A percentile compares a stretch with the other conserved stretches of the same genome.
Evolutionary conservation across 2,113 vertebrate genomes (phyloP).

Genomic region (Sphyrna mokarran): DNA sequence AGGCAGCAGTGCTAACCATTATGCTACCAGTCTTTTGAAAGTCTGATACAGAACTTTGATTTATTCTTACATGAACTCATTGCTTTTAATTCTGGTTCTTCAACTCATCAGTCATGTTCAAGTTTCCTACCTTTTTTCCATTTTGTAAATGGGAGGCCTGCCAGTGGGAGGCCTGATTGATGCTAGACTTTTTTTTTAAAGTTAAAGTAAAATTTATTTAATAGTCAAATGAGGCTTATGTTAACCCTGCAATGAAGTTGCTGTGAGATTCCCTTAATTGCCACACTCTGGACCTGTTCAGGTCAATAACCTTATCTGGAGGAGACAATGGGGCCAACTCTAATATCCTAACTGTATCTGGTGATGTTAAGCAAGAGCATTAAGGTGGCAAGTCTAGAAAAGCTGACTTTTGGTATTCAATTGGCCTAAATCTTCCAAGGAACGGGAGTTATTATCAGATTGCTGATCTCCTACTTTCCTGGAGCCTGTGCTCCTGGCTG

Average conservation of each 20-base stretch:
- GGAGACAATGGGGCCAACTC: not conserved
- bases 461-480: too few species aligned
- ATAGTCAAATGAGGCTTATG: too few species aligned
- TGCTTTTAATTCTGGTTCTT: not conserved
- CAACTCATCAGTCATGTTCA: not conserved
- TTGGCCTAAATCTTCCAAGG: too few species aligned
- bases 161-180: not conserved
- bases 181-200: too few species aligned
- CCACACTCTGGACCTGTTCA: too few species aligned
- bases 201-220: too few species aligned
- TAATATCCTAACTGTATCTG: not conserved
- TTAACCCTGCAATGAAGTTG: too few species aligned
- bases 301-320: not conserved
- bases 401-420: not conserved
- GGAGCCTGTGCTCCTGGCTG: too few species aligned
- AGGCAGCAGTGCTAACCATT: too few species aligned
- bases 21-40: not conserved
- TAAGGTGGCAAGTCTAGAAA: not conserved
- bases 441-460: too few species aligned
- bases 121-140: not conserved
- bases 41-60: not conserved
- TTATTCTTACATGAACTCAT: not conserved
- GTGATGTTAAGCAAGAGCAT: not conserved
- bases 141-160: not conserved
- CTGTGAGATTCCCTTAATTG: too few species aligned